Percentiles rank a stretch among this genome's conserved stretches.
Conservation (phyloP, 1,140 invertebrate genomes). For the Protaetia brevitarsis region DNA sequence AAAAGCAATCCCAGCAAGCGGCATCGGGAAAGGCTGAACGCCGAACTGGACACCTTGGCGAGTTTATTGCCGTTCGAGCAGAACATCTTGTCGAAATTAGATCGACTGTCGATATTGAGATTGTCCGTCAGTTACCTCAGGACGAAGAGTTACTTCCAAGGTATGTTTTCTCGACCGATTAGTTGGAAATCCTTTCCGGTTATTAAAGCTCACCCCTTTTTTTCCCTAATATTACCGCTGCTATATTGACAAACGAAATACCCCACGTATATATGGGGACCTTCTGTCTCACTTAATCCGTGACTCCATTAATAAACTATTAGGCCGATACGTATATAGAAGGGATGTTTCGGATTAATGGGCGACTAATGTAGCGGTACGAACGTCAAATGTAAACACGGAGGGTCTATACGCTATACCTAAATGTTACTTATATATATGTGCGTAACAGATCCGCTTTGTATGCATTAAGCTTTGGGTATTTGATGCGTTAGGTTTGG, state of each 20-base stretch:
- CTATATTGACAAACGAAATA: too few relatives aligned
- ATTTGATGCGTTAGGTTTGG: too few relatives aligned
- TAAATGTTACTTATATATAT: too few relatives aligned
- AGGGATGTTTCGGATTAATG: slow-evolving; percentile 35
- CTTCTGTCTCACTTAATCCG: slow-evolving; percentile 5
- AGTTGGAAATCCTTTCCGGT: neutral
- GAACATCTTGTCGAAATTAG: slow-evolving; percentile 96
- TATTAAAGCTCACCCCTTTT: too few relatives aligned
- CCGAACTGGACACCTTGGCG: slow-evolving; percentile 96
- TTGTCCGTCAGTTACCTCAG: slow-evolving; percentile 96
- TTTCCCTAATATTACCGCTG: too few relatives aligned
- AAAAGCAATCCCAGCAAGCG: slow-evolving; percentile 98
- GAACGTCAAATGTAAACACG: slow-evolving; percentile 37
- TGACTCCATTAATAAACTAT: slow-evolving; percentile 14
- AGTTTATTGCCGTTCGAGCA: slow-evolving; percentile 97
- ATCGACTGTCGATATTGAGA: slow-evolving; percentile 94
- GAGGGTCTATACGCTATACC: too few relatives aligned
- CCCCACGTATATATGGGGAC: too few relatives aligned
- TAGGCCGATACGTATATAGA: slow-evolving; percentile 15
- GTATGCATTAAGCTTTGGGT: too few relatives aligned
- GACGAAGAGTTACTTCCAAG: slow-evolving; percentile 99
- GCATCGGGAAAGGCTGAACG: slow-evolving; percentile 95
- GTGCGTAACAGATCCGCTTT: too few relatives aligned
- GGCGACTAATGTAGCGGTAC: slow-evolving; percentile 36
- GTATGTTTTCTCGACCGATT: too few relatives aligned